phyloP scores from a whole-genome alignment of 1,140 invertebrate species.

The Danaus melanippus region DNA sequence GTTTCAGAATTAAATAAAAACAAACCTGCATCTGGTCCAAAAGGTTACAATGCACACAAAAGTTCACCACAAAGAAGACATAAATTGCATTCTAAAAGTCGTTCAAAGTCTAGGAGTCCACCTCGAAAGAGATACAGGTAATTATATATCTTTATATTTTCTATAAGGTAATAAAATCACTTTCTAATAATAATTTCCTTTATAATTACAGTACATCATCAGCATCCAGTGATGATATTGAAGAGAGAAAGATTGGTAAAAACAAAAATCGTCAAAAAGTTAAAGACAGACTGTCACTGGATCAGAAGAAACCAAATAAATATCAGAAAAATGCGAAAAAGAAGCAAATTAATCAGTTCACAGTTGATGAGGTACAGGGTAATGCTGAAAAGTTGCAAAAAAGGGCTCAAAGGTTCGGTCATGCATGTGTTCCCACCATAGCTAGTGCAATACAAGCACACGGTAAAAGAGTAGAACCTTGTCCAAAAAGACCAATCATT shows the following conservation, averaged over 20 bases:
- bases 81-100: conserved; percentile 43
- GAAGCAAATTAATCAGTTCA: conserved; percentile 79
- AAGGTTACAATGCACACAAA: conserved; percentile 36
- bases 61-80: conserved; percentile 47
- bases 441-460: conserved; percentile 56
- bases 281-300: conserved; percentile 61
- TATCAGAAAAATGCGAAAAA: conserved; percentile 72
- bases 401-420: conserved; percentile 87
- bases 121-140: conserved; percentile 51
- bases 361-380: conserved; percentile 76
- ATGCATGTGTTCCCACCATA: conserved; percentile 48
- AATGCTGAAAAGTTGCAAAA: conserved; percentile 84
- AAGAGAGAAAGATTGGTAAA: conserved; percentile 51
- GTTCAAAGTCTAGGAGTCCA: conserved; percentile 55
- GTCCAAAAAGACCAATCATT: conserved; percentile 64
- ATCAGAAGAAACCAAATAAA: conserved; percentile 63
- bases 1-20: conserved; percentile 39
- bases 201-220: conserved; percentile 57
- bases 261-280: conserved; percentile 63
- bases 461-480: conserved; percentile 46
- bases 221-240: conserved; percentile 59
- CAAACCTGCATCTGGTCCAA: conserved; percentile 29
- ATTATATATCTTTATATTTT: conserved; percentile 12
- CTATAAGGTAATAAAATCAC: background rate
- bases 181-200: conserved; percentile 6